These are phyloP conservation scores for Petrocephalus zakoni DNA, from an alignment of 2,113 vertebrate species.

Conservation along the genomic window DNA sequence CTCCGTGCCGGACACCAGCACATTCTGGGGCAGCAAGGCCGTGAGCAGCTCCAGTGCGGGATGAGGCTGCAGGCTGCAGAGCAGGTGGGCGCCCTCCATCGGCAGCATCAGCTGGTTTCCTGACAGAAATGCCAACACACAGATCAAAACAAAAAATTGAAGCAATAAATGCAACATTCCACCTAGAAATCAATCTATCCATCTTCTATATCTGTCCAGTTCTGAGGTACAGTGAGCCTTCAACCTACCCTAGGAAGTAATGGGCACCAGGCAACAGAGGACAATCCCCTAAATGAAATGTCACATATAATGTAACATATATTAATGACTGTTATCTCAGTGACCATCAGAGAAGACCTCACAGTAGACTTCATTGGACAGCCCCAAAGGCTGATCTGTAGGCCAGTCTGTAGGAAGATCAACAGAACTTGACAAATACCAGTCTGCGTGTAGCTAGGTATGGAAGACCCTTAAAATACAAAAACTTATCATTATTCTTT, in stretches of 20 bases:
- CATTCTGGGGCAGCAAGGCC: constrained; percentile 81
- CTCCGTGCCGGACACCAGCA: constrained; percentile 70
- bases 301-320: neutral
- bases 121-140: constrained; percentile 36
- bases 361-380: neutral
- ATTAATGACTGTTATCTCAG: neutral
- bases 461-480: neutral
- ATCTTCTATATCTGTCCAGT: neutral
- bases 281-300: neutral
- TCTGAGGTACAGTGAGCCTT: neutral
- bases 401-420: neutral
- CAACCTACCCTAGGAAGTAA: neutral
- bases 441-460: neutral
- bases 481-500: no score
- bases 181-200: neutral
- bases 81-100: constrained; percentile 68
- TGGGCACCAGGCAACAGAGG: no score
- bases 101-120: constrained; percentile 64
- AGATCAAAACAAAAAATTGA: neutral
- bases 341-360: neutral
- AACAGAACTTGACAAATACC: neutral
- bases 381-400: neutral
- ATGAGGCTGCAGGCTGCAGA: constrained; percentile 66
- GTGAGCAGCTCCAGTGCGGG: constrained; percentile 51
- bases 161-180: neutral